Evolutionary conservation across 92 coral and sea anemone genomes (phyloP), one percentile per base, ranked within the genome.

Genomic region (Zoanthus sansibaricus): DNA sequence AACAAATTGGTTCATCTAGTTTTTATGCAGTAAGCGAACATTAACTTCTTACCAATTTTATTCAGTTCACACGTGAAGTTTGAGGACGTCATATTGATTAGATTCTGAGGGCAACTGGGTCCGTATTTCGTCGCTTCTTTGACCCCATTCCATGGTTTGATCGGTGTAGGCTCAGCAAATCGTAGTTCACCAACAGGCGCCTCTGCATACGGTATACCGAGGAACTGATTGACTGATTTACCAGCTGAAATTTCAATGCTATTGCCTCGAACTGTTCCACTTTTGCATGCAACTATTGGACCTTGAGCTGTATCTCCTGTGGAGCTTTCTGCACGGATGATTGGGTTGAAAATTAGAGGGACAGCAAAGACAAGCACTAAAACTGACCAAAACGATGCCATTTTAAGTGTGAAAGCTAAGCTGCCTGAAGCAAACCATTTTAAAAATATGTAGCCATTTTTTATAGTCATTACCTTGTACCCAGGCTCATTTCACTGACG

Each of bases 151-250:
- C 82, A 77, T 33, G 82, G 82, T 30, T 77, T 77, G 47, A 47
- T 47, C 49, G 82, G 82, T 58, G 55, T 30, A 11, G 82, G 82
- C 12, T 30, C 69, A 55, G 82, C 68, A 77, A 77, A 77, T 42
- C 78, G 78, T 14, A 75, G 15, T 21, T 48, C 32, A 18, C 78
- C 78, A 6, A 12, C 48, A 33, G 78, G 78, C 12, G 78, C 58
- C 17, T 75, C 59, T 0, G 78, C 78, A 75, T 37, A 75, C 42
- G 59, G 78, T n/a, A 75, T 48, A 21, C 78, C 56, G 20, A 75
- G 78, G 78, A 75, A 75, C n/a, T 75, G 78, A 47, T 75, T 31
- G 59, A n/a, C 59, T 6, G 59, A 11, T 75, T 20, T 75, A 46
- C 78, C 78, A 55, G 8, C 58, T 18, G 16, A 9, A 18, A 46